Base-by-base conservation (phyloP, 2,888 invertebrate genomes). In the Anoplius nigerrimus region DNA sequence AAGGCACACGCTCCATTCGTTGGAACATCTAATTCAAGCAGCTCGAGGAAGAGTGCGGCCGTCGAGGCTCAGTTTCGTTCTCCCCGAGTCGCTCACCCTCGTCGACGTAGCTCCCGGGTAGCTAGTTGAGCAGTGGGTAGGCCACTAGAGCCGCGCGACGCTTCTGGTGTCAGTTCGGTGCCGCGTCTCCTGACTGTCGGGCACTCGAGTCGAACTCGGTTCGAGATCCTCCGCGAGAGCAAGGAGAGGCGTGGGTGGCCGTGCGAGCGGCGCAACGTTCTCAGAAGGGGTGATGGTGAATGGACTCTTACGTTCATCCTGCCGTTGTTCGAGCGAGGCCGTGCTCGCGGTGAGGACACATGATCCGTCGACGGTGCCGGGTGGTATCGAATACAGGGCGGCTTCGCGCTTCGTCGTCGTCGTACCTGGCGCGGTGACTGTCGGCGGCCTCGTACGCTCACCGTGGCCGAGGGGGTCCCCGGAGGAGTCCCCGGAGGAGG, bases 391-490 rank as follows among this genome's bases (percentile, higher is more conserved):
- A 4, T 2, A 48, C 34, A 34, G 34, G 34, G 34, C 55, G 55
- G 55, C 24, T 34, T 42, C 56, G 56, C 18, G 53, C 21, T 15
- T 21, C 53, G 24, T 53, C 62, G 57, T 59, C 54, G 46, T 66
- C 60, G 61, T 67, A 51, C 68, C 74, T 76, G 79, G 74, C 73
- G 71, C 84, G 86, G 86, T 84, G 87, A 86, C 83, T 83, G 80
- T 76, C 62, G 82, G 81, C 72, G 77, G 75, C 3, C 53, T 46
- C 63, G 66, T 55, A 43, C 61, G 74, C 48, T 66, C 65, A 58
- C 51, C 24, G 56, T 45, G 71, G 69, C 62, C 72, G 48, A 54
- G 34, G 13, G 53, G 11, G 54, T 53, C 57, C 43, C 27, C 46
- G 55, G 24, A 24, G 52, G 18, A 15, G 34, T 48, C 13, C 18